Base-by-base conservation (phyloP, 2,797 vertebrate species). In the Hephaestus fuliginosus region DNA sequence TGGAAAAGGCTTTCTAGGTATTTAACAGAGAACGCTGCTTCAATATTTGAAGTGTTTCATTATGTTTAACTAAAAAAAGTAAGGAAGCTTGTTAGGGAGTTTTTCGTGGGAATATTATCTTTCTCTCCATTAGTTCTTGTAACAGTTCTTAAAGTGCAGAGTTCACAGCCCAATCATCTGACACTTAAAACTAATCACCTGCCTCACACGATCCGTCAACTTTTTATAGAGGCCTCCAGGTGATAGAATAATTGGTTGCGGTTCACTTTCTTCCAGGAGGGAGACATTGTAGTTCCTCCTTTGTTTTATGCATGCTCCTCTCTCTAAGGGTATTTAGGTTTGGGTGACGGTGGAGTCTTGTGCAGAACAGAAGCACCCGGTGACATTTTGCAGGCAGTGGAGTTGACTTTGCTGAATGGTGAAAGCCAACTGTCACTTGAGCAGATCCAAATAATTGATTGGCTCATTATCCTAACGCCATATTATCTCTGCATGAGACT, bases 101-200 rank as follows among this genome's bases (percentile, higher is more conserved):
- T 89, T 89, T 89, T 80, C 33, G 0, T 46, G 58, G 61, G 13
- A 86, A 86, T 85, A 89, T 91, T 87, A 88, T 83, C 83, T 88
- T 89, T 89, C 36, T 71, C 64, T 82, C 78, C 76, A 87, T 89
- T 91, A 86, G 71, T 63, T 48, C 76, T 83, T 81, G 82, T 85
- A 87, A 85, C 77, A 84, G 82, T 89, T 87, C 68, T 33, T 85
- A 28, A 83, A 86, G 88, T 84, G 83, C 80, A 85, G 85, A 91
- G 90, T 92, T 92, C 87, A 90, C 67, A 80, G 81, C 83, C 91
- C 88, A 89, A 88, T 92, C 88, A 91, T 89, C 88, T 92, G 87
- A 92, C 89, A 88, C 86, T 91, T 89, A 88, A 86, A 93, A 88
- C 88, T 91, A 92, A 93, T 93, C 89, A 92, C 88, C 87, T 86